phyloP scores from a whole-genome alignment of 2,888 invertebrate species.

The Sipha maydis region DNA sequence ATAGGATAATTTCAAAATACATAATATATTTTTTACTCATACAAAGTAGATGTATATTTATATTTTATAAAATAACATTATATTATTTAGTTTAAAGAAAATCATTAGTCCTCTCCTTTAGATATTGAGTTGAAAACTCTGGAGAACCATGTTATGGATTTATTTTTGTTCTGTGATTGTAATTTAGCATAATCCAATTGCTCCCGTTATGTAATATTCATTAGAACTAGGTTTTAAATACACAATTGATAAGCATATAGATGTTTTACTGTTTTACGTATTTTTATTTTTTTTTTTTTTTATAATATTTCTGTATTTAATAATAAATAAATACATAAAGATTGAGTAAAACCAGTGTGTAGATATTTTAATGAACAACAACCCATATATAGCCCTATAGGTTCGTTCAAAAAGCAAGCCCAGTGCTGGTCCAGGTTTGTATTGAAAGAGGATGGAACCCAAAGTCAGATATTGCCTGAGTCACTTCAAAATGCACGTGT shows the following conservation, averaged over 20 bases:
- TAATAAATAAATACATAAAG: constrained; percentile 15
- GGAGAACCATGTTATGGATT: not conserved
- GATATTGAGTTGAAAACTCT: not conserved
- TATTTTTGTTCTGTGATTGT: constrained; percentile 52
- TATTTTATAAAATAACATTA: constrained; percentile 35
- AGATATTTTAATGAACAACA: not conserved
- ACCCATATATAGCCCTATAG: too few species aligned
- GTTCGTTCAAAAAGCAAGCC: too few species aligned
- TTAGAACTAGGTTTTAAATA: not conserved
- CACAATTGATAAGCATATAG: not conserved
- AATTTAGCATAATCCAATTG: constrained; percentile 42
- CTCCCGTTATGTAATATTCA: not conserved
- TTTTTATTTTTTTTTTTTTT: not conserved
- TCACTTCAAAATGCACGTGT: too few species aligned
- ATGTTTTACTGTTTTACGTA: constrained; percentile 26
- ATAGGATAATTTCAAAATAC: constrained; percentile 47
- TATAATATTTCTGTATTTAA: constrained; percentile 30
- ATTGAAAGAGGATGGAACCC: too few species aligned
- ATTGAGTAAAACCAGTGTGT: not conserved
- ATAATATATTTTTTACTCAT: constrained; percentile 43
- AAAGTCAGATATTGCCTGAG: too few species aligned
- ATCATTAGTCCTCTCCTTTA: constrained; percentile 15
- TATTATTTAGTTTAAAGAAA: constrained; percentile 18
- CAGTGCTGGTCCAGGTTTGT: too few species aligned
- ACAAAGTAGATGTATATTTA: constrained; percentile 32